phyloP scores from a whole-genome alignment of 2,888 invertebrate species.

The Hydroisotoma schaefferi region DNA sequence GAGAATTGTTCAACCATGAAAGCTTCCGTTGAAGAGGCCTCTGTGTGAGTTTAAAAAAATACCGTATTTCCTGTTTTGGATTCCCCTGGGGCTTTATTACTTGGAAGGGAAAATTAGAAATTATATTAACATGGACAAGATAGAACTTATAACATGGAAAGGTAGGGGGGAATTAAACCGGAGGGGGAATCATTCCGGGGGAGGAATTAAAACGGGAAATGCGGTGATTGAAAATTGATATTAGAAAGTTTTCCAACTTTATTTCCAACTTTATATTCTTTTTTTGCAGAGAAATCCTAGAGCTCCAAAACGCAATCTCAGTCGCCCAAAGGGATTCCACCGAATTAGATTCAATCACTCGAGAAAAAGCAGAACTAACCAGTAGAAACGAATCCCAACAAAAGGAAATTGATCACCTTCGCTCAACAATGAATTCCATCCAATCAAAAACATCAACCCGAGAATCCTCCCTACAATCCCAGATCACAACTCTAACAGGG shows the following conservation, averaged over 20 bases:
- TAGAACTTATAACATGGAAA: too few relatives aligned
- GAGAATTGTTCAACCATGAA: conserved; percentile 47
- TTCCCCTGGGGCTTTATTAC: too few relatives aligned
- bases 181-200: too few relatives aligned
- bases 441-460: conserved; percentile 33
- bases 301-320: conserved; percentile 44
- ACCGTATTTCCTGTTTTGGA: too few relatives aligned
- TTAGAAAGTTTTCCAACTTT: neutral
- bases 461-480: conserved; percentile 39
- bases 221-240: neutral
- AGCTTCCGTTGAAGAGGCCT: conserved; percentile 45
- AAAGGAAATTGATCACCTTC: conserved; percentile 45
- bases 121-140: too few relatives aligned
- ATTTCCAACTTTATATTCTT: neutral
- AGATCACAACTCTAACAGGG: conserved; percentile 31
- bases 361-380: conserved; percentile 43
- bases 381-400: conserved; percentile 39
- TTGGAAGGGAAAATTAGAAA: too few relatives aligned
- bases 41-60: conserved; percentile 46
- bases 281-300: conserved; percentile 46
- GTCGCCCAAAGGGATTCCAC: conserved; percentile 43
- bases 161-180: too few relatives aligned
- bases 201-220: too few relatives aligned
- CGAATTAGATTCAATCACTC: conserved; percentile 43
- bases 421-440: conserved; percentile 40